phyloP scores from a whole-genome alignment of 92 coral and sea anemone species.

The Zoanthus sansibaricus region DNA sequence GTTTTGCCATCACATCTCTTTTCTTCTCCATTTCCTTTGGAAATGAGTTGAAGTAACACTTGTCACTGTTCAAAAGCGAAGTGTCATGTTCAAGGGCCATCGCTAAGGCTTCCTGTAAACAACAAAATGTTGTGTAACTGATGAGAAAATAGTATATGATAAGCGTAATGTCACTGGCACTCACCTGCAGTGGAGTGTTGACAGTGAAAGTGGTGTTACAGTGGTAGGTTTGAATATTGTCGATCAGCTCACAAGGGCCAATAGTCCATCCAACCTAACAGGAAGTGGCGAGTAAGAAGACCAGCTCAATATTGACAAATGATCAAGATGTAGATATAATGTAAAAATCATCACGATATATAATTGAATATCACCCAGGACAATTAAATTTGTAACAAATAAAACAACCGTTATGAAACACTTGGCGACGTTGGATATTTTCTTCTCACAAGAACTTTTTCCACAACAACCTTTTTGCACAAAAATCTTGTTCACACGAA shows the following conservation, averaged over 20 bases:
- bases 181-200: conserved; percentile 92
- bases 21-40: conserved; percentile 68
- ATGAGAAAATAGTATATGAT: too few species aligned
- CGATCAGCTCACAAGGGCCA: conserved; percentile 80
- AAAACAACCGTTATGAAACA: neutral
- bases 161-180: too few species aligned
- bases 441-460: too few species aligned
- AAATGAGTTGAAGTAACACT: conserved; percentile 80
- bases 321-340: too few species aligned
- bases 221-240: conserved; percentile 73
- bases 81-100: conserved; percentile 84
- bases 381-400: too few species aligned
- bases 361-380: too few species aligned
- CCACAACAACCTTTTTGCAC: too few species aligned
- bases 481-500: too few species aligned
- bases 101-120: conserved; percentile 92
- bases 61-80: conserved; percentile 72
- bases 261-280: conserved; percentile 92
- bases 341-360: too few species aligned
- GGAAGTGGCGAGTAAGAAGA: neutral
- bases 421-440: too few species aligned
- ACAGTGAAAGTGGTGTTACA: conserved; percentile 76
- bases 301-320: too few species aligned
- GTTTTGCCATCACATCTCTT: conserved; percentile 78
- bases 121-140: too few species aligned